Conservation (phyloP, 2,888 invertebrate species). For the Drosophila atroscutellata region DNA sequence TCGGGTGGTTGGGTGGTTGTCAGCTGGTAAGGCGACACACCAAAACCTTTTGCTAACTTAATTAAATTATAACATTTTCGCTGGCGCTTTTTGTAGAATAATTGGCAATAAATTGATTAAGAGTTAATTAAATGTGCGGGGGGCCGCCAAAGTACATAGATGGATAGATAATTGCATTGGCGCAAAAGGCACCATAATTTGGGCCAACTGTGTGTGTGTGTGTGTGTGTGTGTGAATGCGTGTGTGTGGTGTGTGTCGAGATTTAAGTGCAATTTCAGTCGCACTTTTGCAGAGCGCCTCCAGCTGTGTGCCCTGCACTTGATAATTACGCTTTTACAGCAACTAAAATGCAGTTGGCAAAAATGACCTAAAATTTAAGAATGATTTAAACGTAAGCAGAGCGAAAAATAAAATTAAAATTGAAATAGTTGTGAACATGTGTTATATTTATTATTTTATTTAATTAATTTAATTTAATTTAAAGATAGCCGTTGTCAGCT, state of each 20-base stretch:
- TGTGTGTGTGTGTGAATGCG: constrained; percentile 3
- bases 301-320: constrained; percentile 20
- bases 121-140: constrained; percentile 74
- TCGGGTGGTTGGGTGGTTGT: constrained; percentile 12
- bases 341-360: constrained; percentile 10
- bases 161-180: constrained; percentile 73
- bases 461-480: neutral
- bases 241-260: constrained; percentile 5
- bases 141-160: constrained; percentile 40
- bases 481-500: neutral
- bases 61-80: constrained; percentile 78
- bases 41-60: constrained; percentile 78
- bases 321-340: constrained; percentile 15
- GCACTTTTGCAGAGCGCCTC: constrained; percentile 15
- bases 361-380: neutral
- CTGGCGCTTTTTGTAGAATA: constrained; percentile 75
- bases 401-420: neutral
- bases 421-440: neutral
- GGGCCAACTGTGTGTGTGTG: constrained; percentile 21
- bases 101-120: constrained; percentile 79
- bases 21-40: constrained; percentile 49
- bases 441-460: neutral
- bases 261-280: constrained; percentile 54
- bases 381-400: neutral
- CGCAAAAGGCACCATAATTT: constrained; percentile 53